phyloP scores from a whole-genome alignment of 2,113 vertebrate genomes.

The Pithys albifrons region DNA sequence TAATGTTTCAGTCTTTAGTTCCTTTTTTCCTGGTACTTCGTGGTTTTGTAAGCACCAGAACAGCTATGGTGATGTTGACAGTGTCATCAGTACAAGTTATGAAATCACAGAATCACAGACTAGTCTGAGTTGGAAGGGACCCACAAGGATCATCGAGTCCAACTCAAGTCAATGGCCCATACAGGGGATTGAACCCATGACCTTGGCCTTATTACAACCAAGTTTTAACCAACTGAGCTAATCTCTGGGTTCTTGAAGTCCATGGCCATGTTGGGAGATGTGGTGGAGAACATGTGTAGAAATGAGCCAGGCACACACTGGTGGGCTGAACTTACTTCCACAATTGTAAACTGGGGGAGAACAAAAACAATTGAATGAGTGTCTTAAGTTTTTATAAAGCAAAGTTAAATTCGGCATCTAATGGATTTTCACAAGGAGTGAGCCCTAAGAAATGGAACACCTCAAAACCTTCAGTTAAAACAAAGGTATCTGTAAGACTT shows the following conservation, averaged over 20 bases:
- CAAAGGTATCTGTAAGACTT: not conserved
- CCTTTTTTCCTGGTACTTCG: not conserved
- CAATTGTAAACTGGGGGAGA: not conserved
- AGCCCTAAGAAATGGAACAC: not conserved
- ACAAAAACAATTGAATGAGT: not conserved
- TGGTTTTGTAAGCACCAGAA: not conserved
- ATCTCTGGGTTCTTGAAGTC: not conserved
- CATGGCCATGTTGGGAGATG: not conserved
- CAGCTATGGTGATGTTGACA: not conserved
- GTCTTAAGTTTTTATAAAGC: not conserved
- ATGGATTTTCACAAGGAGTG: not conserved
- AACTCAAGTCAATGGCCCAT: no score
- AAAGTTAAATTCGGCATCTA: not conserved
- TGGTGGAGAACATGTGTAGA: not conserved
- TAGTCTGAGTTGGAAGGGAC: no score
- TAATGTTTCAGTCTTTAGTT: not conserved
- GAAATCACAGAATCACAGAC: no score
- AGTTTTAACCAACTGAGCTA: no score
- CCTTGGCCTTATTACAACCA: no score
- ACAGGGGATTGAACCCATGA: no score
- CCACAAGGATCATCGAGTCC: no score
- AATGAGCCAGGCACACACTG: not conserved
- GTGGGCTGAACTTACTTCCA: not conserved
- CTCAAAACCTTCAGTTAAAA: constrained; percentile 7
- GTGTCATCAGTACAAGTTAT: not conserved